These are phyloP conservation scores for Sericinus montela DNA, from an alignment of 2,888 invertebrate species.

Conservation along the genomic window DNA sequence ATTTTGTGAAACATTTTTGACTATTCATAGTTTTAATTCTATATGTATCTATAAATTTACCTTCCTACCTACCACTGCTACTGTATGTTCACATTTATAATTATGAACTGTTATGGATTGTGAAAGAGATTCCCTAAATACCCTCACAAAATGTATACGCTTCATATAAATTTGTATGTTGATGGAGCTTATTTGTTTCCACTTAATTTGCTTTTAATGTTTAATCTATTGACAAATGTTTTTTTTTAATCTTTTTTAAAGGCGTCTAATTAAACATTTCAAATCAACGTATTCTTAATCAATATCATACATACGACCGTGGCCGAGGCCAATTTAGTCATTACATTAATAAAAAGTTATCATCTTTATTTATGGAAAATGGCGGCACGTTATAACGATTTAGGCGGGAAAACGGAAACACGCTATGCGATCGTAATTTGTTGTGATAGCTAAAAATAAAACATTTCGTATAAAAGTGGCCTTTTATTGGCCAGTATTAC, in stretches of 20 bases:
- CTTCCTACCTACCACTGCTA: too few species aligned
- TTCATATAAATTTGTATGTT: slow-evolving; percentile 26
- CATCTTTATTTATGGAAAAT: slow-evolving; percentile 1
- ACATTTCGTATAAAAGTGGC: slow-evolving; percentile 1
- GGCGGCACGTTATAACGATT: not conserved
- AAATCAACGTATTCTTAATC: too few species aligned
- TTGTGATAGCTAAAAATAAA: slow-evolving; percentile 29
- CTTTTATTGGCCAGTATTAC: slow-evolving; percentile 1
- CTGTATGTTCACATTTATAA: not conserved
- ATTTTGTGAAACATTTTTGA: slow-evolving; percentile 27
- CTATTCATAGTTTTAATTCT: not conserved
- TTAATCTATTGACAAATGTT: slow-evolving; percentile 14
- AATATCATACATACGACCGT: too few species aligned
- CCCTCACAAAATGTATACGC: slow-evolving; percentile 32
- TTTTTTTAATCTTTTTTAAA: slow-evolving; percentile 16
- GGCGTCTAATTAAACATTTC: too few species aligned
- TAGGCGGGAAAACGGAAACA: not conserved
- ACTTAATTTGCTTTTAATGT: slow-evolving; percentile 33
- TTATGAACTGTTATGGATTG: not conserved
- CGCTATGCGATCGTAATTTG: slow-evolving; percentile 15
- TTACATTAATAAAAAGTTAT: not conserved
- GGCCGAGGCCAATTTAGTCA: too few species aligned
- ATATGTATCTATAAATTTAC: too few species aligned
- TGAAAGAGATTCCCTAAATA: slow-evolving; percentile 27
- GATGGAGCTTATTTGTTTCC: slow-evolving; percentile 38